phyloP scores from a whole-genome alignment of 2,797 vertebrate genomes.

The Platyrinchus mystaceus region DNA sequence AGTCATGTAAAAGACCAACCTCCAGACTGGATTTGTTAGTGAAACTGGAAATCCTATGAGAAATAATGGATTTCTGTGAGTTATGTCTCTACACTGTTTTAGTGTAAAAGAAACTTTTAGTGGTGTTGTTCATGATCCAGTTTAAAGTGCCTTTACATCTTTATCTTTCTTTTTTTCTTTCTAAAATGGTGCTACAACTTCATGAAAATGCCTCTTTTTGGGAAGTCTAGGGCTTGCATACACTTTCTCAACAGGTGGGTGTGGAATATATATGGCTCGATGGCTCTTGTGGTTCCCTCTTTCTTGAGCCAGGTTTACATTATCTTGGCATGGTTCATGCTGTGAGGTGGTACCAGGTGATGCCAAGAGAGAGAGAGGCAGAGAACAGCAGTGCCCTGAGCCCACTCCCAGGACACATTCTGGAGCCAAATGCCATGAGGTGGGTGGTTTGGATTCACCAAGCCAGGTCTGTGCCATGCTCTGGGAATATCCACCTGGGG shows the following conservation, averaged over 20 bases:
- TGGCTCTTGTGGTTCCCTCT: background rate
- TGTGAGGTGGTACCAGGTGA: no score
- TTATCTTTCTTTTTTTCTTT: fast-evolving
- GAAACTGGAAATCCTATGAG: background rate
- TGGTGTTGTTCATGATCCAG: background rate
- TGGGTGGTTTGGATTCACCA: background rate
- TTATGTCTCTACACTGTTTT: background rate
- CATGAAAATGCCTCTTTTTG: background rate
- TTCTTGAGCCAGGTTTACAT: background rate
- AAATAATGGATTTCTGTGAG: background rate
- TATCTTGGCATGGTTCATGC: background rate
- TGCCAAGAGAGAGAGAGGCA: background rate
- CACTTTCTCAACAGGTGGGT: background rate
- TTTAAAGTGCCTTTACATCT: background rate
- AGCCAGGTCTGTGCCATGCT: fast-evolving
- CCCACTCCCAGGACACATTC: fast-evolving
- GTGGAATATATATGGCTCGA: fast-evolving
- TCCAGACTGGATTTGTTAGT: background rate
- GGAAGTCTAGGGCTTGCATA: background rate
- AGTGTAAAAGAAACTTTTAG: background rate
- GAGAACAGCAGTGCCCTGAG: background rate
- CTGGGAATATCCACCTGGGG: background rate
- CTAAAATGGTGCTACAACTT: background rate
- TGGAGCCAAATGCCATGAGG: fast-evolving
- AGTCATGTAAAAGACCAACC: fast-evolving